Evolutionary conservation across 2,888 invertebrate genomes (phyloP).

Genomic region (Limenitis camilla): DNA sequence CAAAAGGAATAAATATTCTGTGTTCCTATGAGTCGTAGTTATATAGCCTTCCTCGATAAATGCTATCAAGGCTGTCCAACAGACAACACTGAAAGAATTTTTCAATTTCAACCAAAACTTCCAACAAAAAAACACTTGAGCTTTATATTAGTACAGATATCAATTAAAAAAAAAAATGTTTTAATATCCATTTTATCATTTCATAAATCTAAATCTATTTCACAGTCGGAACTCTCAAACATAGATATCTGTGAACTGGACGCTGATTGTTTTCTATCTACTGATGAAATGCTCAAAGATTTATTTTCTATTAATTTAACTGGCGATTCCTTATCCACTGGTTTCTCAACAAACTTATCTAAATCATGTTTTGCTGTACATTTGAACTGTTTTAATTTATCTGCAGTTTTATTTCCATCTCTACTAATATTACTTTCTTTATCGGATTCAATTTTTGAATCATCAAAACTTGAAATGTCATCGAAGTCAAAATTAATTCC

Average conservation of each 20-base stretch:
- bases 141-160: no score
- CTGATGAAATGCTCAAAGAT: constrained; percentile 24
- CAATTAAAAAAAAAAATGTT: background rate
- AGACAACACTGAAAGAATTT: no score
- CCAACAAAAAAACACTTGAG: no score
- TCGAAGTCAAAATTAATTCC: constrained; percentile 44
- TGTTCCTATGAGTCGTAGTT: no score
- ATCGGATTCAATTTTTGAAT: constrained; percentile 1
- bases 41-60: no score
- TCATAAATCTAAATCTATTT: constrained; percentile 67
- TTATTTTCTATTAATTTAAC: constrained; percentile 30
- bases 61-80: no score
- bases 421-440: constrained; percentile 2
- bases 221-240: constrained; percentile 69
- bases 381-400: constrained; percentile 55
- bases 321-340: constrained; percentile 18
- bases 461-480: constrained; percentile 5
- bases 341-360: constrained; percentile 44
- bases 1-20: no score
- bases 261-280: constrained; percentile 26
- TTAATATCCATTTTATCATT: constrained; percentile 19
- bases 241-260: constrained; percentile 61
- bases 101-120: no score
- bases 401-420: constrained; percentile 28
- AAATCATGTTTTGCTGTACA: constrained; percentile 47